Conservation (phyloP, 2,888 invertebrate species). For the Nymphalis urticae region DNA sequence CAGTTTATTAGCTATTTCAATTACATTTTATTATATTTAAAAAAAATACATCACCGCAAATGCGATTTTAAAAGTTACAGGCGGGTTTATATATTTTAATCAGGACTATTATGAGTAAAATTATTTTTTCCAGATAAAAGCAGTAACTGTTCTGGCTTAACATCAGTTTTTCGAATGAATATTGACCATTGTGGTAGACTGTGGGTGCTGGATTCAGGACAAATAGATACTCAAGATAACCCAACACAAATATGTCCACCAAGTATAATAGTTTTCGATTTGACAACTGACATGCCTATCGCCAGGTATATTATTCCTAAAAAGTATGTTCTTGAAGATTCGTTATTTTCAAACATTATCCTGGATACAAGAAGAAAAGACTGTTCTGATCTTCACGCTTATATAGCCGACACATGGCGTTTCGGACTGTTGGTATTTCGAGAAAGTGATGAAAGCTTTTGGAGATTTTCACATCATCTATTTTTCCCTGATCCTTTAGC, state of each 20-base stretch:
- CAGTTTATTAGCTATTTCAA: too few species aligned
- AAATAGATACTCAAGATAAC: slow-evolving; percentile 84
- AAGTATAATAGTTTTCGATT: slow-evolving; percentile 86
- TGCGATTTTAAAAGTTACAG: too few species aligned
- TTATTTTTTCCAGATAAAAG: slow-evolving; percentile 54
- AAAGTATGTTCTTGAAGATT: slow-evolving; percentile 84
- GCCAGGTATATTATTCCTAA: slow-evolving; percentile 84
- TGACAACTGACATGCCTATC: slow-evolving; percentile 83
- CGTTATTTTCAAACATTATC: slow-evolving; percentile 85
- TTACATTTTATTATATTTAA: too few species aligned
- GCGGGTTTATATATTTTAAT: background rate
- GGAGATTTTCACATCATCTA: slow-evolving; percentile 84
- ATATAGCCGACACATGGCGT: slow-evolving; percentile 87
- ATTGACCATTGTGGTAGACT: slow-evolving; percentile 88
- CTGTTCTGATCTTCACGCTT: slow-evolving; percentile 84
- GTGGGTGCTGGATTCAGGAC: slow-evolving; percentile 91
- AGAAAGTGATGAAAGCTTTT: slow-evolving; percentile 80
- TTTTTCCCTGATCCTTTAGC: slow-evolving; percentile 88
- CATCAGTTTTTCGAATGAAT: slow-evolving; percentile 88
- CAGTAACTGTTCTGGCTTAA: slow-evolving; percentile 84
- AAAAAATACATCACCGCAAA: too few species aligned
- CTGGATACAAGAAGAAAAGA: slow-evolving; percentile 82
- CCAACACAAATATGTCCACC: slow-evolving; percentile 88
- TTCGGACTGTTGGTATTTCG: slow-evolving; percentile 84
- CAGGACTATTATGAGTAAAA: background rate